These are phyloP conservation scores for Myotis planiceps DNA, from an alignment of 2,797 vertebrate genomes.

Conservation along the genomic window DNA sequence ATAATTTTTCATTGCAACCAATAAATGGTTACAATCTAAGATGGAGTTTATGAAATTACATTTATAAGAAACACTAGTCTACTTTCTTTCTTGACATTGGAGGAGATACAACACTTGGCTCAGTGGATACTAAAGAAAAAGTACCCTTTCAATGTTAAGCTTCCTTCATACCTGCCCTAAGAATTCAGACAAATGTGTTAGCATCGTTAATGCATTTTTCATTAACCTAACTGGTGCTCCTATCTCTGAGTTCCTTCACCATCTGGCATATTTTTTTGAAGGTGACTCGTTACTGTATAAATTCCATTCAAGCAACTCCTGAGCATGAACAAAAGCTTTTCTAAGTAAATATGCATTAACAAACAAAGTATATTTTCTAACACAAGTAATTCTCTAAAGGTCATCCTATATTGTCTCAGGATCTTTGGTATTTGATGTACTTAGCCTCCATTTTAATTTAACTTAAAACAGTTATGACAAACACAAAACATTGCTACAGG, in stretches of 20 bases:
- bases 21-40: background rate
- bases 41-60: background rate
- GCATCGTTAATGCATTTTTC: conserved; percentile 31
- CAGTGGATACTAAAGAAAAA: background rate
- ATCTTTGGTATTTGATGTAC: conserved; percentile 9
- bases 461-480: background rate
- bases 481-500: accelerated
- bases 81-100: background rate
- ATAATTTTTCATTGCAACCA: background rate
- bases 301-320: conserved; percentile 28
- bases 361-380: conserved; percentile 30
- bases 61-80: background rate
- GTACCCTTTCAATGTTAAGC: background rate
- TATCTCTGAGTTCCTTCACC: conserved; percentile 1
- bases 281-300: conserved; percentile 16
- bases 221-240: conserved; percentile 22
- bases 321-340: background rate
- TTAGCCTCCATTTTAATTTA: conserved; percentile 2
- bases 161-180: background rate
- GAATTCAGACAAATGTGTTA: conserved; percentile 5
- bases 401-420: background rate
- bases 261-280: conserved; percentile 50
- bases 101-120: background rate
- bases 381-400: background rate
- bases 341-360: conserved; percentile 6